phyloP scores from a whole-genome alignment of 2,113 vertebrate species.

The Phylloscopus whistleri region DNA sequence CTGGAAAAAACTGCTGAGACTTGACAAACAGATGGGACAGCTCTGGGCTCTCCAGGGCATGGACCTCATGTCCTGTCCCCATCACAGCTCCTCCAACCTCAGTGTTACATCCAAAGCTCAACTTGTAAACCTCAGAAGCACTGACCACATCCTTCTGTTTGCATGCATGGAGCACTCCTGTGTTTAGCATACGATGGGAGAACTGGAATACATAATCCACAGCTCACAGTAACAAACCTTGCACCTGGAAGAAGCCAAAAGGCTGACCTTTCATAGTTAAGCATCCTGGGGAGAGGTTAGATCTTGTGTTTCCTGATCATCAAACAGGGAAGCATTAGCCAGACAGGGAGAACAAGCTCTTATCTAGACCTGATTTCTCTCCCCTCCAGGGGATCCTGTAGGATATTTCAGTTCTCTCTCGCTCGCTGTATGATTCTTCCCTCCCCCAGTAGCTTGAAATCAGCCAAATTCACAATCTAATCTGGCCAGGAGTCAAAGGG shows the following conservation, averaged over 20 bases:
- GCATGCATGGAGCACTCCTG: neutral
- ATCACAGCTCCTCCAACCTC: neutral
- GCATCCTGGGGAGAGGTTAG: slow-evolving; percentile 29
- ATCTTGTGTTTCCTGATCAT: slow-evolving; percentile 45
- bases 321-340: slow-evolving; percentile 46
- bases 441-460: slow-evolving; percentile 52
- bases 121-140: accelerated
- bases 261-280: slow-evolving; percentile 25
- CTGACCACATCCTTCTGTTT: neutral
- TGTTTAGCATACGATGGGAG: neutral
- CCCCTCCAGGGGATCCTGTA: slow-evolving; percentile 58
- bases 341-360: slow-evolving; percentile 55
- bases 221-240: neutral
- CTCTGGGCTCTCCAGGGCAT: neutral
- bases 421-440: neutral
- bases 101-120: neutral
- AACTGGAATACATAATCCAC: neutral
- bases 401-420: slow-evolving; percentile 54
- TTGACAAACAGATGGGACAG: neutral
- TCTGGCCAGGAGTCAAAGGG: slow-evolving; percentile 54
- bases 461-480: slow-evolving; percentile 64
- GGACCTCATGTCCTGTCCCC: accelerated
- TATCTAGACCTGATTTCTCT: slow-evolving; percentile 59
- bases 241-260: neutral
- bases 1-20: neutral